Evolutionary conservation across 2,797 vertebrate genomes (phyloP).

Genomic region (Cuniculus paca): DNA sequence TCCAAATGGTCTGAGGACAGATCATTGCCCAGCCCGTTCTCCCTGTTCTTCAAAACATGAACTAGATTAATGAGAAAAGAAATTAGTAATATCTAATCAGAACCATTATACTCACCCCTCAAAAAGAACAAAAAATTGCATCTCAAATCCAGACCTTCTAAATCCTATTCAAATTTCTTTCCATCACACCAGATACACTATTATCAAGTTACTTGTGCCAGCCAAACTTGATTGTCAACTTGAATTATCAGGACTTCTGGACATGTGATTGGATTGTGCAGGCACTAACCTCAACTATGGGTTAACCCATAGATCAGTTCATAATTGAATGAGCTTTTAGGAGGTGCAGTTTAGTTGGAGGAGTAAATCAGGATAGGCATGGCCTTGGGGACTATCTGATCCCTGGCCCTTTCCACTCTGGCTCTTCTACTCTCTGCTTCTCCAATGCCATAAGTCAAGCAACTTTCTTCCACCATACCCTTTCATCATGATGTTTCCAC

Average conservation of each 20-base stretch:
- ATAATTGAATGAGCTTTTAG: neutral
- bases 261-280: neutral
- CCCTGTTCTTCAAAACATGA: neutral
- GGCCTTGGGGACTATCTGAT: neutral
- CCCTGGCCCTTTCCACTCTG: neutral
- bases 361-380: neutral
- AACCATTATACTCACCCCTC: neutral
- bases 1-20: neutral
- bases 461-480: neutral
- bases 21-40: neutral
- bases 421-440: neutral
- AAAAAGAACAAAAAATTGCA: neutral
- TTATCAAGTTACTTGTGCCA: neutral
- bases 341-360: neutral
- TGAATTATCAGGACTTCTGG: neutral
- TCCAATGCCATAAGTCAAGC: neutral
- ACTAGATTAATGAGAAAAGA: neutral
- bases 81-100: neutral
- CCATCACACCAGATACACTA: neutral
- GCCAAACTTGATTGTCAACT: neutral
- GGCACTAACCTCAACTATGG: neutral
- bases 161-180: conserved; percentile 28
- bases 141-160: neutral
- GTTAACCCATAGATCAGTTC: neutral
- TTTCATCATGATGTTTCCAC: neutral